These are phyloP conservation scores for Eucidaris tribuloides DNA, from an alignment of 35 echinoderm and acorn worm genomes.

Conservation along the genomic window DNA sequence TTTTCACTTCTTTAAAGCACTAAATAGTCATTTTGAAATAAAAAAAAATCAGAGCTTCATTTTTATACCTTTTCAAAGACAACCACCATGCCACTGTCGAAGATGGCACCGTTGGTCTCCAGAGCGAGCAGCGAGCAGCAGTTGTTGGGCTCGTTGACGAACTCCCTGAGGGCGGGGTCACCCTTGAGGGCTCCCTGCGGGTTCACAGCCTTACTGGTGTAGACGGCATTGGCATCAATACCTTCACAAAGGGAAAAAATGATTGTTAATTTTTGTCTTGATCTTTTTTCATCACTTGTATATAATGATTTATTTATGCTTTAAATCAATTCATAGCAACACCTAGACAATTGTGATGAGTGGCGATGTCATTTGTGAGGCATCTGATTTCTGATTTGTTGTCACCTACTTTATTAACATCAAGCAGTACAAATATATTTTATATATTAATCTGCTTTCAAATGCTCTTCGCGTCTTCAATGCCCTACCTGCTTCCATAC, in stretches of 20 bases:
- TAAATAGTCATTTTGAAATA: no score
- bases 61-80: no score
- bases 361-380: not conserved
- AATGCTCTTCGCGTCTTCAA: no score
- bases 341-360: not conserved
- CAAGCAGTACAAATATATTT: not conserved
- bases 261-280: not conserved
- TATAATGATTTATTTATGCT: not conserved
- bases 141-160: conserved; percentile 43
- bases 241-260: conserved; percentile 40
- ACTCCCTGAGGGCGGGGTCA: conserved; percentile 26
- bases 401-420: not conserved
- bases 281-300: no score
- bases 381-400: not conserved
- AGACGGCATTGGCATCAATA: conserved; percentile 47
- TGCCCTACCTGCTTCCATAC: no score
- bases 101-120: conserved; percentile 75
- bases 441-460: no score
- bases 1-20: no score
- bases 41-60: no score
- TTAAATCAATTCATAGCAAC: not conserved
- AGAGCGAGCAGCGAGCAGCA: conserved; percentile 51
- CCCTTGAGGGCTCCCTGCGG: conserved; percentile 35
- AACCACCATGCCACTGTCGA: conserved; percentile 45
- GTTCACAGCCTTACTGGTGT: conserved; percentile 74